Evolutionary conservation across 2,113 vertebrate genomes (phyloP), one percentile per base, ranked within the genome.

Genomic region (Diadophis punctatus): DNA sequence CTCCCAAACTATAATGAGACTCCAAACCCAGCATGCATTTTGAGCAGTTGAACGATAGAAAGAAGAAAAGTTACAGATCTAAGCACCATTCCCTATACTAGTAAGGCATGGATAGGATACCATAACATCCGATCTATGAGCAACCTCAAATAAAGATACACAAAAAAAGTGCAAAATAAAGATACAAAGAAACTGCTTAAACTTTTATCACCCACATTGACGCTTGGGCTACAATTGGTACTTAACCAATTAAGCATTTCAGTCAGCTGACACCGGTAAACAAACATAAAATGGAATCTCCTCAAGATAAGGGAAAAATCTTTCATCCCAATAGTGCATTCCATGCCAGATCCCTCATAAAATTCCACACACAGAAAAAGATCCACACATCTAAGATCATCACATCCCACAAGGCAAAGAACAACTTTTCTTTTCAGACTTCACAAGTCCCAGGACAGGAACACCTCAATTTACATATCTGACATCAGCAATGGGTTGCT

Each of bases 11-110:
- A 87, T 60, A 93, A 94, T 90, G 89, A 91, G 91, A 60, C 52
- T 8, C 2, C 8, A 84, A 92, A 89, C 89, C 92, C 93, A 86
- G 90, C 92, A 96, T 90, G 91, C 85, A 90, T 87, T 95, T 89
- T 93, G 86, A 51, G 93, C 92, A 94, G 74, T 25, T n/a, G 22
- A 95, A 94, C 53, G 60, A 56, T 23, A 80, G 89, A 84, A 90
- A 60, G 87, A 39, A 94, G 90, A 91, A 95, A 27, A 46, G 56
- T 91, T 94, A 90, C 51, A 86, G 2, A 91, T 63, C n/a, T 39
- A 91, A 94, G 91, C 88, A 88, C 56, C 89, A 1, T 86, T 94
- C 55, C 91, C 86, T 85, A 51, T 93, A 30, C 0, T 43, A 84
- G 30, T 22, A 63, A 39, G 58, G 11, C 22, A n/a, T 39, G 23